Conservation (phyloP, 2,797 vertebrate genomes). For the Dendrocincla tyrannina region DNA sequence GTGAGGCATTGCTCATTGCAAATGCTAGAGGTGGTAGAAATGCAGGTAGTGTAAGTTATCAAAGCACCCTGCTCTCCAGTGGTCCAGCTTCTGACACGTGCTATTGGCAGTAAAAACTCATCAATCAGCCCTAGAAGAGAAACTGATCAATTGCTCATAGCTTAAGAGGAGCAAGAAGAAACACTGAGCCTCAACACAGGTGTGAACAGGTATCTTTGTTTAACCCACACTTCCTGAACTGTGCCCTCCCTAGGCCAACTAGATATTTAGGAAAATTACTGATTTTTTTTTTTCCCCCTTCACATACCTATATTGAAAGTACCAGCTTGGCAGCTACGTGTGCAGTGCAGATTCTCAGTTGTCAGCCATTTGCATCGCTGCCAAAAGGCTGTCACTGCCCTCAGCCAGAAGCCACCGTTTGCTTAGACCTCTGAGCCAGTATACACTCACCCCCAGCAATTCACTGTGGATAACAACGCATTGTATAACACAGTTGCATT, state of each 20-base stretch:
- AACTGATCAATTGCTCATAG: accelerated
- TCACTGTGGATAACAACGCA: neutral
- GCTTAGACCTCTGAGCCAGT: neutral
- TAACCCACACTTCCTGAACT: neutral
- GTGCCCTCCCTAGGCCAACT: neutral
- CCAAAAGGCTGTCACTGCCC: neutral
- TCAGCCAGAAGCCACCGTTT: neutral
- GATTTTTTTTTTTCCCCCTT: neutral
- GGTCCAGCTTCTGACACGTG: accelerated
- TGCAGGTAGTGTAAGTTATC: neutral
- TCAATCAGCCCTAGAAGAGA: neutral
- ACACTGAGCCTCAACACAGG: neutral
- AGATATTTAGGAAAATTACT: neutral
- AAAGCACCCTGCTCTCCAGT: neutral
- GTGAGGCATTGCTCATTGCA: neutral
- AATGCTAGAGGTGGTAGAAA: neutral
- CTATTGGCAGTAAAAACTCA: neutral
- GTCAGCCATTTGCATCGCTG: neutral
- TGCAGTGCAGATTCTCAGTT: neutral
- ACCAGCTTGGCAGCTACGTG: neutral
- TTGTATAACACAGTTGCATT: neutral
- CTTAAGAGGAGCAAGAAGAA: neutral
- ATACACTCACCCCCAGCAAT: neutral
- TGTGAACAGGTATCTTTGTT: neutral
- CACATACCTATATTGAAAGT: neutral